Conservation (phyloP, 2,113 vertebrate genomes). For the Uria lomvia region DNA sequence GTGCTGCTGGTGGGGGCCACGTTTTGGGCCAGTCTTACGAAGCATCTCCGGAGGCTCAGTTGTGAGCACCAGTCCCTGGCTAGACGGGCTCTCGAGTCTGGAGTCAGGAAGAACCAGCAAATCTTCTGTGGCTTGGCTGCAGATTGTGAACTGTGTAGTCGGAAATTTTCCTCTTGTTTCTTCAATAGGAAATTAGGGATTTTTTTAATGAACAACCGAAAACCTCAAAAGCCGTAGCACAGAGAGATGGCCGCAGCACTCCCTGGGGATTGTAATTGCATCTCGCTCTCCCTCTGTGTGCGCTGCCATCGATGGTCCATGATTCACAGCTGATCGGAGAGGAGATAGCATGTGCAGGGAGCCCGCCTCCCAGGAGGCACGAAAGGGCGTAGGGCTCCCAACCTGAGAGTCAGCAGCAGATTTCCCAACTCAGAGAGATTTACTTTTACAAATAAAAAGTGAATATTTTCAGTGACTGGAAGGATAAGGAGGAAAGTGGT, state of each 20-base stretch:
- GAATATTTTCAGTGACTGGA: not conserved
- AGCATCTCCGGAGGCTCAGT: not conserved
- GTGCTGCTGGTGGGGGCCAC: not conserved
- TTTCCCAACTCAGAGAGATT: not conserved
- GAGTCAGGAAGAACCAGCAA: not conserved
- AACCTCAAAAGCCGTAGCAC: not conserved
- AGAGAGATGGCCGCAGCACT: not conserved
- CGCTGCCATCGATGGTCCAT: not conserved
- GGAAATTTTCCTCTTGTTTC: not conserved
- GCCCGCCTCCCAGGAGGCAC: rapidly evolving
- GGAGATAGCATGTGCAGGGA: not conserved
- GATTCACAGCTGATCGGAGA: constrained; percentile 15
- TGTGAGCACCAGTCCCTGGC: not conserved
- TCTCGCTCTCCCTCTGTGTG: not conserved
- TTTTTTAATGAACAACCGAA: not conserved
- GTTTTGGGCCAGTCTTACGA: not conserved
- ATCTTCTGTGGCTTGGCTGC: not conserved
- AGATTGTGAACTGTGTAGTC: rapidly evolving
- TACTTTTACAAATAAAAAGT: not conserved
- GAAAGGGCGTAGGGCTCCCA: not conserved
- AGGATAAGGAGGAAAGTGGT: not conserved
- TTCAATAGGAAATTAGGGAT: not conserved
- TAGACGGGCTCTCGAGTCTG: not conserved
- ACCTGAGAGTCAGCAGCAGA: not conserved
- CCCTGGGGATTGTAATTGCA: not conserved